A percentile compares a stretch with the other conserved stretches of the same genome.
These are phyloP conservation scores for Coranthus polyacanthus DNA, from an alignment of 2,797 vertebrate species.

Conservation along the genomic window DNA sequence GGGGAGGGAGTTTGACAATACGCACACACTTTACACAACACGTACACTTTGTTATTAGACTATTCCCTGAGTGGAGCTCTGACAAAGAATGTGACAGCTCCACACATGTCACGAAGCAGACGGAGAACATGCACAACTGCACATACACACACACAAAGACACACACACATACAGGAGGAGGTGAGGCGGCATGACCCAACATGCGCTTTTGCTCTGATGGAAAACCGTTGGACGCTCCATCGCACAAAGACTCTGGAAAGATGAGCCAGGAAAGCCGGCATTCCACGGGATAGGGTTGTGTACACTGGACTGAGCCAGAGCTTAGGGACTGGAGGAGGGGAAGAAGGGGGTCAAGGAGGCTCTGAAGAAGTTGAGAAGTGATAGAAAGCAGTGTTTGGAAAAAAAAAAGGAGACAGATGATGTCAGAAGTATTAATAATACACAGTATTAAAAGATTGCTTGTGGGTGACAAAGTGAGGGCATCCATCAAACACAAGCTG, in stretches of 20 bases:
- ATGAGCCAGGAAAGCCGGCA: constrained; percentile 64
- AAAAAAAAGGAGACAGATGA: constrained; percentile 3
- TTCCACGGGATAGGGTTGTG: constrained; percentile 64
- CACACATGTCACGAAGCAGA: constrained; percentile 52
- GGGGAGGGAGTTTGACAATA: constrained; percentile 44
- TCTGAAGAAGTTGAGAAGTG: constrained; percentile 39
- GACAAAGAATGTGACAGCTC: constrained; percentile 81
- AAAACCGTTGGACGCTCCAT: constrained; percentile 64
- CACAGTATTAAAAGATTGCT: constrained; percentile 4
- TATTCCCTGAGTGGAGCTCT: constrained; percentile 50
- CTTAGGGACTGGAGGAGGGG: constrained; percentile 20
- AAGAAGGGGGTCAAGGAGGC: constrained; percentile 11
- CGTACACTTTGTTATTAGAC: constrained; percentile 71
- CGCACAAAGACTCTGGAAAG: constrained; percentile 70
- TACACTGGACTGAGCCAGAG: constrained; percentile 60
- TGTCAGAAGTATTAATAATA: constrained; percentile 2
- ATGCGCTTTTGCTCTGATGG: constrained; percentile 65
- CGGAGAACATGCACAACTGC: constrained; percentile 30
- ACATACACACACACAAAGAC: constrained; percentile 23
- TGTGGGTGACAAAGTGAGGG: background rate
- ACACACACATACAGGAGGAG: constrained; percentile 28
- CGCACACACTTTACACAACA: constrained; percentile 41
- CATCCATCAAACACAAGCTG: too few relatives aligned
- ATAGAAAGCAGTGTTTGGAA: constrained; percentile 28
- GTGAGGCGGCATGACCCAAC: constrained; percentile 79